Percentiles rank a stretch among this genome's conserved stretches.
phyloP scores from a whole-genome alignment of 2,888 invertebrate genomes.

The Proisotoma minuta region DNA sequence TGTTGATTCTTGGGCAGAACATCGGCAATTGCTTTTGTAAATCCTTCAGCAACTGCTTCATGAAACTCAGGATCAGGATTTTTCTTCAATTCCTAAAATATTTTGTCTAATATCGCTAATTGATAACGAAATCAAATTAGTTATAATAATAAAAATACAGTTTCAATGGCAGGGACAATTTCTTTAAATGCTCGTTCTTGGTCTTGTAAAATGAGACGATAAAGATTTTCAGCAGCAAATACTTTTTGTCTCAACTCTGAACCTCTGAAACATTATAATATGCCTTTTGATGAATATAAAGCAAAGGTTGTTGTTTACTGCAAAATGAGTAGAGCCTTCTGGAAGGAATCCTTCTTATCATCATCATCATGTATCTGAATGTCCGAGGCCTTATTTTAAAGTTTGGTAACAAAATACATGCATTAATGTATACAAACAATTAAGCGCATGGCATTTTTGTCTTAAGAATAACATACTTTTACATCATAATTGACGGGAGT shows the following conservation, averaged over 20 bases:
- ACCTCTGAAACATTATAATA: conserved; percentile 7
- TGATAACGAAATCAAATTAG: not conserved
- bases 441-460: no score
- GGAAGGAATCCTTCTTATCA: conserved; percentile 38
- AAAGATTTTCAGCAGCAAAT: conserved; percentile 20
- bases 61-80: conserved; percentile 13
- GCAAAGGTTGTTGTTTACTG: conserved; percentile 15
- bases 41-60: not conserved
- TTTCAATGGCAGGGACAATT: conserved; percentile 28
- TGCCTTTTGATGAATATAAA: no score
- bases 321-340: conserved; percentile 30
- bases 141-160: conserved; percentile 5
- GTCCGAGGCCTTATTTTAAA: conserved; percentile 6
- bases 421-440: no score
- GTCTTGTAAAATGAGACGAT: conserved; percentile 11
- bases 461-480: not conserved
- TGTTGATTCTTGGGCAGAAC: not conserved
- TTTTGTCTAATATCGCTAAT: not conserved
- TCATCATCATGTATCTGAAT: conserved; percentile 18
- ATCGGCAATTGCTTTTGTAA: not conserved
- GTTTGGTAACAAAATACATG: no score
- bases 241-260: conserved; percentile 20
- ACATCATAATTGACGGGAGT: not conserved
- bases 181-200: conserved; percentile 29
- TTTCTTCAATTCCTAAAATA: not conserved